Conservation (phyloP, 2,888 invertebrate genomes). For the Dorcus parallelipipedus region DNA sequence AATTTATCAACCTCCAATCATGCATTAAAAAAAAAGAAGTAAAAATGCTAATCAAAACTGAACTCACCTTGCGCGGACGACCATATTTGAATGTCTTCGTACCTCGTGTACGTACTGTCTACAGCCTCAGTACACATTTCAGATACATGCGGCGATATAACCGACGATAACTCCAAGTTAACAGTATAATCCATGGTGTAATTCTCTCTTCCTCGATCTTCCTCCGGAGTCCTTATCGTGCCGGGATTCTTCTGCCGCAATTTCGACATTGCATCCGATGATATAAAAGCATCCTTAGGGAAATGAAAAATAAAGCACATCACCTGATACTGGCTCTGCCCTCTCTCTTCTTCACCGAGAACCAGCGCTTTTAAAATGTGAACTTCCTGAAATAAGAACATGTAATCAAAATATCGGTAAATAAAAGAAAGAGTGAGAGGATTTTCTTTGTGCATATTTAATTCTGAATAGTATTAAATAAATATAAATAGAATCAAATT, state of each 20-base stretch:
- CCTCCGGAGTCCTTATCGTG: slow-evolving; percentile 79
- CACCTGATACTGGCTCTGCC: slow-evolving; percentile 83
- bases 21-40: no score
- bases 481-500: no score
- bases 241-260: slow-evolving; percentile 70
- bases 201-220: slow-evolving; percentile 81
- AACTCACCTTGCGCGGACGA: slow-evolving; percentile 68
- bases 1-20: no score
- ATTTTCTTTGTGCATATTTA: no score
- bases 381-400: slow-evolving; percentile 68
- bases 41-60: no score
- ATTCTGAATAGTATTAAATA: no score
- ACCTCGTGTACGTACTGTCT: slow-evolving; percentile 72
- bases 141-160: slow-evolving; percentile 72
- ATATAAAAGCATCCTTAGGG: slow-evolving; percentile 89
- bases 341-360: slow-evolving; percentile 88
- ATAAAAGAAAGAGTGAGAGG: no score
- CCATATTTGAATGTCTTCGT: slow-evolving; percentile 77
- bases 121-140: slow-evolving; percentile 75
- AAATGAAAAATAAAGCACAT: slow-evolving; percentile 90
- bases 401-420: no score
- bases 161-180: slow-evolving; percentile 62
- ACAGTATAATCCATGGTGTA: slow-evolving; percentile 82
- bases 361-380: slow-evolving; percentile 87
- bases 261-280: slow-evolving; percentile 95